phyloP scores from a whole-genome alignment of 2,888 invertebrate genomes.

The Crioceris asparagi region DNA sequence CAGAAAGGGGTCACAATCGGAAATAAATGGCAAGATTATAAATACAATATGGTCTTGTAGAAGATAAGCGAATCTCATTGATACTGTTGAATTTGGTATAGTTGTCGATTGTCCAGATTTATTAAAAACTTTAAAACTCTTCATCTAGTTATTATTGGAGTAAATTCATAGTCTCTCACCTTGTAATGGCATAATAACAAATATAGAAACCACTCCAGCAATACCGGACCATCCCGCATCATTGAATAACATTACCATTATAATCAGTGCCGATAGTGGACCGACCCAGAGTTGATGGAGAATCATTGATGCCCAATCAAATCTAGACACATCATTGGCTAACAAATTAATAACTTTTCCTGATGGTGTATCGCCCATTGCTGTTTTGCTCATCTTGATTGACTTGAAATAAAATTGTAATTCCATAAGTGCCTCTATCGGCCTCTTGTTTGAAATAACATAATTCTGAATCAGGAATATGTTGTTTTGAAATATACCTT shows the following conservation, averaged over 20 bases:
- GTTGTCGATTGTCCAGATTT: too few relatives aligned
- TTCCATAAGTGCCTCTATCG: background rate
- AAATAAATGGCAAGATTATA: slow-evolving; percentile 55
- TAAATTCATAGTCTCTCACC: too few relatives aligned
- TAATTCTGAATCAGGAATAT: too few relatives aligned
- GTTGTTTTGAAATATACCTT: too few relatives aligned
- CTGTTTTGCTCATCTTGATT: slow-evolving; percentile 56
- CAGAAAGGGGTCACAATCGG: too few relatives aligned
- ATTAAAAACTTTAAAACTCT: too few relatives aligned
- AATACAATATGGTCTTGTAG: too few relatives aligned
- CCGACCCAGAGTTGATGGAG: slow-evolving; percentile 82
- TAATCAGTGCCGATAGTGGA: slow-evolving; percentile 55
- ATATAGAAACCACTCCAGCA: slow-evolving; percentile 66
- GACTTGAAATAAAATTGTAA: slow-evolving; percentile 40
- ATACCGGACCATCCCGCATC: slow-evolving; percentile 63
- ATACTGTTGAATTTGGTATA: too few relatives aligned
- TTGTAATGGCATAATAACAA: slow-evolving; percentile 76
- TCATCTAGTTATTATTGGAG: too few relatives aligned
- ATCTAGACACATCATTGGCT: slow-evolving; percentile 86
- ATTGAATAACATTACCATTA: slow-evolving; percentile 66
- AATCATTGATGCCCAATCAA: slow-evolving; percentile 74
- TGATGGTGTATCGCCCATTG: slow-evolving; percentile 61
- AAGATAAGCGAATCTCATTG: slow-evolving; percentile 7
- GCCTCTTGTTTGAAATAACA: too few relatives aligned
- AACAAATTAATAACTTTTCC: slow-evolving; percentile 88